Evolutionary conservation across 1,140 invertebrate species (phyloP).

Genomic region (Diabrotica undecimpunctata): DNA sequence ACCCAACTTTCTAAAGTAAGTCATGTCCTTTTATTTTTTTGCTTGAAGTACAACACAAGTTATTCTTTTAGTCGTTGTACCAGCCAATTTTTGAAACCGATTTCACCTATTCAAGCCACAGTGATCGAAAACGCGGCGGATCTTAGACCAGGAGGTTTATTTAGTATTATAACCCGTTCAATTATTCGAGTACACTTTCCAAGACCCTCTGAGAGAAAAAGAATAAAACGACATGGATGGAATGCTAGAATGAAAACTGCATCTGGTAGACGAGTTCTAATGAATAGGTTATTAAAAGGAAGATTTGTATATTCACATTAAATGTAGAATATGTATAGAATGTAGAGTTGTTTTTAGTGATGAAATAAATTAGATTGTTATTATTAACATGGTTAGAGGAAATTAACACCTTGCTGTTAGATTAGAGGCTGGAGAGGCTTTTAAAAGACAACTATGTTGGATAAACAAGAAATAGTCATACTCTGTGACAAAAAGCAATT

Average conservation of each 20-base stretch:
- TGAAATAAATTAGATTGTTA: too few species aligned
- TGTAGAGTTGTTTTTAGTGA: too few species aligned
- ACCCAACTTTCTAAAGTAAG: neutral
- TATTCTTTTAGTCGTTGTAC: neutral
- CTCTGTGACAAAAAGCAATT: too few species aligned
- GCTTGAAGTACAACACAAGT: neutral
- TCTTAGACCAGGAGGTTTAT: slow-evolving; percentile 37
- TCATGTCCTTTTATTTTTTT: neutral
- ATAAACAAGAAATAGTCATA: too few species aligned
- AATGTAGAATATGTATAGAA: neutral
- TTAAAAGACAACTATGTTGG: too few species aligned
- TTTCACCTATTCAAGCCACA: slow-evolving; percentile 12
- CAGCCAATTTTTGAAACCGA: neutral
- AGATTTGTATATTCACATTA: slow-evolving; percentile 67
- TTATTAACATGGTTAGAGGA: too few species aligned
- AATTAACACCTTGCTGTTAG: too few species aligned
- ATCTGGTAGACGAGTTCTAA: slow-evolving; percentile 62
- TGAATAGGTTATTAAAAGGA: slow-evolving; percentile 73
- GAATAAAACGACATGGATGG: slow-evolving; percentile 69
- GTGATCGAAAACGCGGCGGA: neutral
- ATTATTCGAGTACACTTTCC: slow-evolving; percentile 67
- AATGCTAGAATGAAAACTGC: slow-evolving; percentile 63
- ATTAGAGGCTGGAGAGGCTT: too few species aligned
- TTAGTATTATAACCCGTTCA: slow-evolving; percentile 43
- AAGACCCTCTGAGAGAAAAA: slow-evolving; percentile 64